These are phyloP conservation scores for Agapornis roseicollis DNA, from an alignment of 2,113 vertebrate genomes.

Conservation along the genomic window DNA sequence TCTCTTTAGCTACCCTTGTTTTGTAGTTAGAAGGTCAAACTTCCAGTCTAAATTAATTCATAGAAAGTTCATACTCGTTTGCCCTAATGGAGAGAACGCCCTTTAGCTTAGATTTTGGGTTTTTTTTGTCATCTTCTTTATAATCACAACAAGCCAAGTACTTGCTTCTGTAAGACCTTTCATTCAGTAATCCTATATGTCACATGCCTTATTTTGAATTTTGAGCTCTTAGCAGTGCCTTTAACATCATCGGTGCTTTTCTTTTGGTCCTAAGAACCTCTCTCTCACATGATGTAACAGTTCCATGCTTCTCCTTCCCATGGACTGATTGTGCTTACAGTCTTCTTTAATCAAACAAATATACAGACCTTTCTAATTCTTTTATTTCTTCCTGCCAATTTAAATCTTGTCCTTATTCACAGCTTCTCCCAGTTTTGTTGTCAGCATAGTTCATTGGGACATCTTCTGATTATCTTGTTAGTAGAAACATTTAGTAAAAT, in stretches of 20 bases:
- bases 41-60: neutral
- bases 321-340: neutral
- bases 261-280: neutral
- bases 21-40: neutral
- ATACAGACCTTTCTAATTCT: neutral
- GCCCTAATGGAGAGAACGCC: neutral
- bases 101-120: neutral
- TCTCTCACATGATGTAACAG: neutral
- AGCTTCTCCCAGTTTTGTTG: neutral
- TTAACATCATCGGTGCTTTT: neutral
- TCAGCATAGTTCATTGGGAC: neutral
- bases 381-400: neutral
- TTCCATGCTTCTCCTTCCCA: neutral
- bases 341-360: neutral
- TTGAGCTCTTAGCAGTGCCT: neutral
- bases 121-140: neutral
- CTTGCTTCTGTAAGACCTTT: neutral
- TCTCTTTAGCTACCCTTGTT: neutral
- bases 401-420: neutral
- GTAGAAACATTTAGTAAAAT: neutral
- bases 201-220: neutral
- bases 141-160: neutral
- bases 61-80: neutral
- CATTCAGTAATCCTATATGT: neutral
- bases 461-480: neutral